Base-by-base conservation (phyloP, 37 sponge, comb jelly and placozoan species). In the Corticium candelabrum region DNA sequence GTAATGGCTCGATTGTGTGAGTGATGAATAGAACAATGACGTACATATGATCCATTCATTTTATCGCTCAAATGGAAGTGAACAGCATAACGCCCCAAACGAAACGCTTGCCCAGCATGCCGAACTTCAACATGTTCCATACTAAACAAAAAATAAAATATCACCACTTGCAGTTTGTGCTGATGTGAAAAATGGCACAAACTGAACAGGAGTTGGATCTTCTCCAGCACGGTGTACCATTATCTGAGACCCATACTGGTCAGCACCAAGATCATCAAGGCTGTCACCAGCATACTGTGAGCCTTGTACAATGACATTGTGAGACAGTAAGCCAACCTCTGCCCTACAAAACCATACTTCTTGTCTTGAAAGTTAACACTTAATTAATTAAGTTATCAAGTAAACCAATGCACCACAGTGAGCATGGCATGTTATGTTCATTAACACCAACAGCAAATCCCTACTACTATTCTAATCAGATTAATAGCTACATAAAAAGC, bases 1-100 rank as follows among this genome's bases (percentile, higher is more conserved):
- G 94, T 93, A 34, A 93, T 68, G 69, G 94, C 94, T 72, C 94
- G 75, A 85, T 93, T 93, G 86, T 74, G 67, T 34, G 88, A 87
- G 70, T 93, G 94, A 37, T 93, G 94, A 29, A 93, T 93, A 69
- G 88, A 69, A 67, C 94, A 93, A 77, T 87, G 38, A 30, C 83
- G 68, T 5, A 93, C 74, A 39, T 90, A 93, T 1, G 90, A 90
- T 4, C 86, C 88, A 35, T 78, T 90, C 94, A 93, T 85, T n/a
- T 39, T 57, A 0, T 78, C 94, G 77, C 86, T 90, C 83, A 93
- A 82, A 41, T 93, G 94, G 56, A 93, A 93, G 77, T 93, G 94
- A 32, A 93, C 81, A 34, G 94, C 82, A 38, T 93, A 93, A 0
- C 94, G 85, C 3, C 94, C 94, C 37, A 93, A 87, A 37, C 94